Percentiles rank a stretch among this genome's conserved stretches.
Conservation (phyloP, 2,888 invertebrate species). For the Stegophylla sp. region DNA sequence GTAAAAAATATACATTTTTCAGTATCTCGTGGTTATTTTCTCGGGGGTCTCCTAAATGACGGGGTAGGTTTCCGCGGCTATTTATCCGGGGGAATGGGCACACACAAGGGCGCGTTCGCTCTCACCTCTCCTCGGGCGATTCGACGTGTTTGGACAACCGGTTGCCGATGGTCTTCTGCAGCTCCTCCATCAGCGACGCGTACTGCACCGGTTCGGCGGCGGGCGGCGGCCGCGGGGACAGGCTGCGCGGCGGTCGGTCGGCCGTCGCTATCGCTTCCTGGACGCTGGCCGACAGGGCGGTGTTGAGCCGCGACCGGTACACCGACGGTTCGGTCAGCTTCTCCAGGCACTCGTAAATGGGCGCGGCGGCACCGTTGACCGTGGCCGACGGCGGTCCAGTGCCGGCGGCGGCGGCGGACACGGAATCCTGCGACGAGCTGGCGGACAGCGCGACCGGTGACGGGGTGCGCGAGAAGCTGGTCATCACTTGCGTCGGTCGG, state of each 20-base stretch:
- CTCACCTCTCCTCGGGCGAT: slow-evolving; percentile 49
- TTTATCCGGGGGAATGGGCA: no score
- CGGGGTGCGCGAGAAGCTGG: slow-evolving; percentile 67
- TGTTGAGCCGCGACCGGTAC: slow-evolving; percentile 65
- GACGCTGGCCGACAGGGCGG: slow-evolving; percentile 54
- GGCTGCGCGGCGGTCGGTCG: slow-evolving; percentile 60
- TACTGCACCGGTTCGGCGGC: slow-evolving; percentile 66
- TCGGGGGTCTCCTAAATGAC: no score
- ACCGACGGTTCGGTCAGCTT: slow-evolving; percentile 66
- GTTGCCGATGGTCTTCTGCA: slow-evolving; percentile 64
- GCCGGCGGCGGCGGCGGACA: slow-evolving; percentile 64
- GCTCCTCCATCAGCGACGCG: slow-evolving; percentile 67
- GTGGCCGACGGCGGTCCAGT: slow-evolving; percentile 2
- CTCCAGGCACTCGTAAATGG: slow-evolving; percentile 66
- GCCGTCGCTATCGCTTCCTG: slow-evolving; percentile 26
- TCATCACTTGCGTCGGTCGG: slow-evolving; percentile 67
- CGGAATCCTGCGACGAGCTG: slow-evolving; percentile 65
- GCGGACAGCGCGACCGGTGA: slow-evolving; percentile 65
- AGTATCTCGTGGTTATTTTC: no score
- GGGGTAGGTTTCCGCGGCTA: no score
- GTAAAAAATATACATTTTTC: no score
- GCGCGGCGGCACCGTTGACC: slow-evolving; percentile 47
- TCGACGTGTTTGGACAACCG: slow-evolving; percentile 48
- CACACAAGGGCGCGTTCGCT: no score
- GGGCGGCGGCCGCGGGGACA: slow-evolving; percentile 62